Conservation (phyloP, 2,113 vertebrate genomes). For the Panurus biarmicus region DNA sequence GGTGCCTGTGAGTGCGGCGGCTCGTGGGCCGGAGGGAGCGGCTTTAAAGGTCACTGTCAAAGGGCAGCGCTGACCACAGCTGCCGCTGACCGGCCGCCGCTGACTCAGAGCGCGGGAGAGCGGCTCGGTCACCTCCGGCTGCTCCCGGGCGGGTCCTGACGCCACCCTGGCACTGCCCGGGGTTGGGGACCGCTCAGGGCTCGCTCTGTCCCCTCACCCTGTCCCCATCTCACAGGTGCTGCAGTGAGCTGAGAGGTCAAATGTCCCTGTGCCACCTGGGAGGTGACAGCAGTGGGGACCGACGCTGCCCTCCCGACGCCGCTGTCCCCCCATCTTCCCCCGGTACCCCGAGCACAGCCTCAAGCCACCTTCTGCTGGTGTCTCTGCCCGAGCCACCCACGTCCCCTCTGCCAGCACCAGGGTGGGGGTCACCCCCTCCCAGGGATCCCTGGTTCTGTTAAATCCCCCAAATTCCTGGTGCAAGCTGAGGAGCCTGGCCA, state of each 20-base stretch:
- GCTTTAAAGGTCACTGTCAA: slow-evolving; percentile 39
- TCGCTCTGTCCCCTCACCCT: background rate
- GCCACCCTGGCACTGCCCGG: accelerated
- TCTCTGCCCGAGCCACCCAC: accelerated
- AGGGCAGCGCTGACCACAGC: slow-evolving; percentile 19
- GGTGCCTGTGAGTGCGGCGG: accelerated
- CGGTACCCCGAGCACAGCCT: background rate
- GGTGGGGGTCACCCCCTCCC: background rate
- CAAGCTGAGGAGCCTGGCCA: accelerated
- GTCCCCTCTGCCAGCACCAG: background rate
- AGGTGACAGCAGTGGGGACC: accelerated
- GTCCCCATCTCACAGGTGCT: background rate
- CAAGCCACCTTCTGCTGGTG: accelerated
- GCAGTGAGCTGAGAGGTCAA: accelerated
- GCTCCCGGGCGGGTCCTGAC: background rate
- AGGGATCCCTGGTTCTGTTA: accelerated
- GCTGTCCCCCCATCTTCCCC: accelerated
- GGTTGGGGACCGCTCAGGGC: accelerated
- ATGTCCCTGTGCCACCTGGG: accelerated
- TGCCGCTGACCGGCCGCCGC: too few species aligned
- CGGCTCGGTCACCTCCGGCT: background rate
- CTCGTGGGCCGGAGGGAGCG: background rate
- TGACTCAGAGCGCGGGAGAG: slow-evolving; percentile 19
- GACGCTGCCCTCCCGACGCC: accelerated
- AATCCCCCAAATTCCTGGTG: background rate